These are phyloP conservation scores for Bostrychus sinensis DNA, from an alignment of 2,113 vertebrate genomes.

Conservation along the genomic window DNA sequence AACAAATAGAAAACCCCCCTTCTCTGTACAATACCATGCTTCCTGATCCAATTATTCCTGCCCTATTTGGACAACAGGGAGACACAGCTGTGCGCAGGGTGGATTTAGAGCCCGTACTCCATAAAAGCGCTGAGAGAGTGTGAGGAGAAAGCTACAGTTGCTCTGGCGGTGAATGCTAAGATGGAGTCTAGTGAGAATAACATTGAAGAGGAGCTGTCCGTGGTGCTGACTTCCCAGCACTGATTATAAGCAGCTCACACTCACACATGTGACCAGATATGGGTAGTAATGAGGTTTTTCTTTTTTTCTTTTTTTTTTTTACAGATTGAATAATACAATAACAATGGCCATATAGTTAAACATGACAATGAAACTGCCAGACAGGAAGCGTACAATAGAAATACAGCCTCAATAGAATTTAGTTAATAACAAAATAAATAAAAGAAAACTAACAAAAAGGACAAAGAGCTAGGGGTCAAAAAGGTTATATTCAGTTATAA, in stretches of 20 bases:
- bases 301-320: too few relatives aligned
- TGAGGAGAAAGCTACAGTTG: conserved; percentile 35
- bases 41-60: conserved; percentile 69
- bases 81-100: conserved; percentile 53
- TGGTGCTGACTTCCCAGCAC: conserved; percentile 13
- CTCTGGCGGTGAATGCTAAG: conserved; percentile 63
- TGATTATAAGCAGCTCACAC: neutral
- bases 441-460: too few relatives aligned
- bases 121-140: conserved; percentile 45
- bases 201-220: conserved; percentile 44
- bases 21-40: conserved; percentile 41
- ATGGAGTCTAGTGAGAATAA: conserved; percentile 39
- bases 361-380: too few relatives aligned
- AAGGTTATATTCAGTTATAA: too few relatives aligned
- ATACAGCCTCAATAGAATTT: too few relatives aligned
- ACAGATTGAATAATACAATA: too few relatives aligned
- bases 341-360: too few relatives aligned
- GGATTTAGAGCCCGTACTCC: conserved; percentile 59
- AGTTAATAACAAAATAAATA: too few relatives aligned
- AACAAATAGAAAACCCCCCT: conserved; percentile 43
- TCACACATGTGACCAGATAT: neutral
- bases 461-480: too few relatives aligned
- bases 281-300: too few relatives aligned
- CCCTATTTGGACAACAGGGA: conserved; percentile 62
- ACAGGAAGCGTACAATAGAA: too few relatives aligned